Percentiles rank a stretch among this genome's conserved stretches.
Evolutionary conservation across 2,113 vertebrate species (phyloP).

Genomic region (Oxygymnocypris stewartii): DNA sequence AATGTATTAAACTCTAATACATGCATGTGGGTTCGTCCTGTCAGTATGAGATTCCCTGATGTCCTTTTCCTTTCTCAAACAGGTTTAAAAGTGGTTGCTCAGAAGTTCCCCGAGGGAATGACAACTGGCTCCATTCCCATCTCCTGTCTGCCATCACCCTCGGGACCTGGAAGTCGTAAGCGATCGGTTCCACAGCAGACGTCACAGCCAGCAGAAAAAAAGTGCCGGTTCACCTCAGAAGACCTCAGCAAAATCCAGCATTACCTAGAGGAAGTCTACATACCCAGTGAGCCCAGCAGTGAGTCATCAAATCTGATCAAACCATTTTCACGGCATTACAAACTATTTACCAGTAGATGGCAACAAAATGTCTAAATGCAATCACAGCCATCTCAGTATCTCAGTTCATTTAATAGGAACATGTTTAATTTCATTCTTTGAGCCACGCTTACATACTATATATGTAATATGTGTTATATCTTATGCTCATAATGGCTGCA

Average conservation of each 20-base stretch:
- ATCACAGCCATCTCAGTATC: not conserved
- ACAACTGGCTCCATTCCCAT: slow-evolving; percentile 81
- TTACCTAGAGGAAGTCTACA: slow-evolving; percentile 79
- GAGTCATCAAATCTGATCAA: slow-evolving; percentile 65
- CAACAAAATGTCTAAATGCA: not conserved
- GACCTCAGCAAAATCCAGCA: slow-evolving; percentile 84
- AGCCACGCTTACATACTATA: not conserved
- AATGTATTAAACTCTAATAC: not conserved
- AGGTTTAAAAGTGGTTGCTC: slow-evolving; percentile 90
- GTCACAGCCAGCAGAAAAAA: slow-evolving; percentile 70
- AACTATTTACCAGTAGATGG: slow-evolving; percentile 19
- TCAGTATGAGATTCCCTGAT: not conserved
- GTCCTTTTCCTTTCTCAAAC: slow-evolving; percentile 9
- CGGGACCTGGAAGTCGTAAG: slow-evolving; percentile 63
- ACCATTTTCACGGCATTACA: not conserved
- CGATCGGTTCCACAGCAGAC: slow-evolving; percentile 53
- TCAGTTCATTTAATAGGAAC: not conserved
- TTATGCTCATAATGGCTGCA: not conserved
- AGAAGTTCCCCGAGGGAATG: slow-evolving; percentile 89
- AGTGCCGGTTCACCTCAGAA: slow-evolving; percentile 84
- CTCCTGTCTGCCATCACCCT: slow-evolving; percentile 70
- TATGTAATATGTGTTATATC: not conserved
- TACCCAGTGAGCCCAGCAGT: slow-evolving; percentile 78
- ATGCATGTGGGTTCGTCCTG: not conserved
- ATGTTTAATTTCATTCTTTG: not conserved